Percentiles rank a stretch among this genome's conserved stretches.
phyloP scores from a whole-genome alignment of 2,888 invertebrate species.

The Synanthedon formicaeformis region DNA sequence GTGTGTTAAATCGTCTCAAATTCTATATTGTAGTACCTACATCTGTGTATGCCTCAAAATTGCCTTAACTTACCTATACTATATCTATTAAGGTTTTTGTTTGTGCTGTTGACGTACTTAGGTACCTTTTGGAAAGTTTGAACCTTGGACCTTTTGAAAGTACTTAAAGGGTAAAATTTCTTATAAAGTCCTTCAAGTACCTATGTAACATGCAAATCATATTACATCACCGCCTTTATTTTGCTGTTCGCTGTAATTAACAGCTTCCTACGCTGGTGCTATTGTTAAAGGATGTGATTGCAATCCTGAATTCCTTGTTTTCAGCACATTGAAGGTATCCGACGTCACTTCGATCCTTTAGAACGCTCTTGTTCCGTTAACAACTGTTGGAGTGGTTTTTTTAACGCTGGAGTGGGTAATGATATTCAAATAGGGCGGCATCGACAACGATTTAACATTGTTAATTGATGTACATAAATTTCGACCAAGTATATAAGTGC shows the following conservation, averaged over 20 bases:
- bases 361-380: not conserved
- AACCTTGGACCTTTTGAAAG: too few relatives aligned
- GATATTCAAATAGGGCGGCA: slow-evolving; percentile 57
- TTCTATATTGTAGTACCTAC: too few relatives aligned
- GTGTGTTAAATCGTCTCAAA: too few relatives aligned
- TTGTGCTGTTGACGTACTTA: too few relatives aligned
- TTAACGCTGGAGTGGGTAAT: slow-evolving; percentile 14
- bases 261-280: not conserved
- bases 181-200: too few relatives aligned
- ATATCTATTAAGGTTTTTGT: too few relatives aligned
- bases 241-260: not conserved
- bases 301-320: slow-evolving; percentile 16
- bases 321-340: not conserved
- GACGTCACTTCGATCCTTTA: not conserved
- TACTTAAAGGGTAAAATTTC: too few relatives aligned
- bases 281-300: slow-evolving; percentile 12
- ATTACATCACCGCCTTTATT: not conserved
- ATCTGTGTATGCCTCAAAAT: too few relatives aligned
- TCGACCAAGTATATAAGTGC: slow-evolving; percentile 61
- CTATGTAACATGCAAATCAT: not conserved
- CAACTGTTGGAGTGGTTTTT: slow-evolving; percentile 12
- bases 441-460: slow-evolving; percentile 51
- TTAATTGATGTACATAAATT: slow-evolving; percentile 61
- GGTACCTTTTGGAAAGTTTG: too few relatives aligned
- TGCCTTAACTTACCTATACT: too few relatives aligned